phyloP scores from a whole-genome alignment of 2,797 vertebrate species.

The Microctenopoma lineatum region DNA sequence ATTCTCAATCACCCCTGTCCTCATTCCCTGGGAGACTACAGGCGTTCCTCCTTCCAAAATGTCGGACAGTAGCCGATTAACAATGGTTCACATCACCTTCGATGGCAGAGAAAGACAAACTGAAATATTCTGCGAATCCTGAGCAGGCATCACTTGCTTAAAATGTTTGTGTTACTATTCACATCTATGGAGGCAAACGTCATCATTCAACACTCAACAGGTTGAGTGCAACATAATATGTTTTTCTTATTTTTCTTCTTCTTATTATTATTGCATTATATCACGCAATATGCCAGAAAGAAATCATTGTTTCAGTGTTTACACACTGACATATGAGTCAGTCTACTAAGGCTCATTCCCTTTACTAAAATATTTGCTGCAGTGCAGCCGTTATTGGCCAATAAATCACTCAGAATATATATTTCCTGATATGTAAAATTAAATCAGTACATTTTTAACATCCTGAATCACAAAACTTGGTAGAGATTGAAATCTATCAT shows the following conservation, averaged over 20 bases:
- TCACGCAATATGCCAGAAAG: too few species aligned
- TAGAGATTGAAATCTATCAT: constrained; percentile 41
- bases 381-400: constrained; percentile 19
- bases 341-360: neutral
- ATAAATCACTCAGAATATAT: constrained; percentile 35
- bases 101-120: constrained; percentile 39
- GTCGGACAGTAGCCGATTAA: constrained; percentile 48
- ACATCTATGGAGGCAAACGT: neutral
- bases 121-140: too few species aligned
- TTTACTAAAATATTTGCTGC: constrained; percentile 7
- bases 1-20: constrained; percentile 54
- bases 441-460: constrained; percentile 53
- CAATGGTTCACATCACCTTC: constrained; percentile 33
- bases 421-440: constrained; percentile 37
- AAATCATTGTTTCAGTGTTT: neutral
- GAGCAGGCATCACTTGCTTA: neutral
- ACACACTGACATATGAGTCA: neutral
- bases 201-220: neutral
- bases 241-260: neutral
- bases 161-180: neutral
- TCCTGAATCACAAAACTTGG: constrained; percentile 38
- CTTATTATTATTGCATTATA: neutral
- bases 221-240: neutral
- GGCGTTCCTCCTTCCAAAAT: constrained; percentile 54
- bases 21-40: constrained; percentile 48